Base-by-base conservation (phyloP, 1,140 invertebrate species). In the Bombus polaris region DNA sequence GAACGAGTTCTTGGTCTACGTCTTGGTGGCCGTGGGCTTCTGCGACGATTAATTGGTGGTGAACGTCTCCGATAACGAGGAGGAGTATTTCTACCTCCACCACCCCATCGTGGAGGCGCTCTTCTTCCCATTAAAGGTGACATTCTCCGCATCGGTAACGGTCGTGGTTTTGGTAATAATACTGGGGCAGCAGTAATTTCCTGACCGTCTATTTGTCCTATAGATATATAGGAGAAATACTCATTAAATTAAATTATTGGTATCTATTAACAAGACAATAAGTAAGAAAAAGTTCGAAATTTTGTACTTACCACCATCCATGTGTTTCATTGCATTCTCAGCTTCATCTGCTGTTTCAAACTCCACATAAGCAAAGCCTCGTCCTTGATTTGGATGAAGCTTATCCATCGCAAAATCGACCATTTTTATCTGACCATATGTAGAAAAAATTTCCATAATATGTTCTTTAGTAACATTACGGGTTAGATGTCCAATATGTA, bases 281-380 rank as follows among this genome's bases (percentile, higher is more conserved):
- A 85, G 53, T 28, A 15, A 28, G 10, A 35, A 32, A 0, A 44
- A 28, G 2, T 81, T 79, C 4, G 1, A 53, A 18, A 81, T 35
- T 74, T 75, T n/a, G 0, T 32, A 57, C 81, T 88, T 96, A 97
- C 98, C 99, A 94, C 99, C 99, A 96, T 99, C 99, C 99, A 99
- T 99, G 92, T 99, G 98, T 95, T 99, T 99, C 97, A 99, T 98
- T 0, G 99, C 99, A 95, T 99, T 99, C 95, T 99, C 98, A 57
- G 99, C 99, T 95, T 99, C 98, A 92, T 99, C 99, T 2, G 98
- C 95, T 83, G 97, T 99, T 88, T 97, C 97, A 95, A 98, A 99
- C 92, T 99, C 99, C 13, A 99, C 97, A 94, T 99, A 99, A 13
- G 98, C 98, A 96, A 98, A 98, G 28, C 99, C 98, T 44, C 98